Conservation (phyloP, 2,888 invertebrate species). For the Morpho helenor region DNA sequence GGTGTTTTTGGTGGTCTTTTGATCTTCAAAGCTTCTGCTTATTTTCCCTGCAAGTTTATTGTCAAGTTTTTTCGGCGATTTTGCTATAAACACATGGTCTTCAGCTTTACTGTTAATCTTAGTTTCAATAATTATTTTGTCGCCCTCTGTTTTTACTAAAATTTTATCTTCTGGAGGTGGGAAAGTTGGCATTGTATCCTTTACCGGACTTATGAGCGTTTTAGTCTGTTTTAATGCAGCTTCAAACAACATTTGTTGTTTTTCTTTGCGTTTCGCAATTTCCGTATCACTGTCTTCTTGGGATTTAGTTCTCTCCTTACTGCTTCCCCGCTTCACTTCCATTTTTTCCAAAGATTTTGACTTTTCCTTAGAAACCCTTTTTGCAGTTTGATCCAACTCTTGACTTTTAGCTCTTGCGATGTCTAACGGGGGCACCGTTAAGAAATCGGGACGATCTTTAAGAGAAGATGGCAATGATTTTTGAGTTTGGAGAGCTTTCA, state of each 20-base stretch:
- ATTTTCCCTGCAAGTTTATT: conserved; percentile 77
- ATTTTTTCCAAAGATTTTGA: conserved; percentile 84
- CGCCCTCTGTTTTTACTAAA: conserved; percentile 84
- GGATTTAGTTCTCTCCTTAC: conserved; percentile 84
- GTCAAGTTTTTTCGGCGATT: conserved; percentile 85
- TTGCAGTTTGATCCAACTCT: conserved; percentile 76
- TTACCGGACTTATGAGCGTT: conserved; percentile 85
- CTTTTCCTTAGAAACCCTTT: conserved; percentile 80
- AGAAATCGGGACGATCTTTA: conserved; percentile 73
- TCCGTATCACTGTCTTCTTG: conserved; percentile 87
- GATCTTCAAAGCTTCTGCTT: conserved; percentile 82
- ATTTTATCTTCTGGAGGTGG: conserved; percentile 87
- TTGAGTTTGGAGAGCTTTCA: conserved; percentile 69
- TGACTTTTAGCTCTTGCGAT: conserved; percentile 81
- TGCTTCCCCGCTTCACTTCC: conserved; percentile 76
- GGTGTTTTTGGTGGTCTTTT: conserved; percentile 68
- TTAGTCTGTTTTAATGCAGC: conserved; percentile 87
- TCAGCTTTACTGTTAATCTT: conserved; percentile 87
- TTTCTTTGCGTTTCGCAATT: conserved; percentile 84
- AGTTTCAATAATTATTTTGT: conserved; percentile 84
- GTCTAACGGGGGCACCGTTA: conserved; percentile 75
- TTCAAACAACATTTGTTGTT: conserved; percentile 87
- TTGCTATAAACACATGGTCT: conserved; percentile 87
- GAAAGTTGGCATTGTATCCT: conserved; percentile 84
- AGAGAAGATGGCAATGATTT: conserved; percentile 78